Base-by-base conservation (phyloP, 2,888 invertebrate genomes). In the Stomorhina lunata region DNA sequence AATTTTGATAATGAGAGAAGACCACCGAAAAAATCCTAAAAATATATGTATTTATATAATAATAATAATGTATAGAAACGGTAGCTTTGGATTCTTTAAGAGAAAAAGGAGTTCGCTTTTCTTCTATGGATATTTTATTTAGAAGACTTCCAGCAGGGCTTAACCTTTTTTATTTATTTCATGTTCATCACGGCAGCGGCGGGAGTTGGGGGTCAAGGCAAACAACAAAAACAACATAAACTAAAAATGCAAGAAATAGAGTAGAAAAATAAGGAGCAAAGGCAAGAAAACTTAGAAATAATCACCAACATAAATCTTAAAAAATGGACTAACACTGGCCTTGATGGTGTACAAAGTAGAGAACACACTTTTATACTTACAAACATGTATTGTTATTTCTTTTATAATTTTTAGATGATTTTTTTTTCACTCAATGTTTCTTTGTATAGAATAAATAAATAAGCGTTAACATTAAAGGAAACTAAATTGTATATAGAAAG, bases 281-380 rank as follows among this genome's bases (percentile, higher is more conserved):
- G 57, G 65, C 65, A 68, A 75, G 78, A 59, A 87, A 87, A 87
- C 86, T 87, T 87, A 87, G 86, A 87, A 86, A 86, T 87, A 87
- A 87, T 87, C 87, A 87, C 87, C 87, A 85, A 86, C 86, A 87
- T 87, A 87, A 87, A 86, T 87, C 87, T 87, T 85, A 86, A 86
- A 86, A 86, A 79, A 75, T 76, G 75, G 75, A 66, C 69, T 66
- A 53, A 79, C 50, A 79, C 69, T 75, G 75, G 66, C 71, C 75
- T 69, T 71, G 72, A 78, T 73, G 72, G 63, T 69, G n/a, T n/a
- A n/a, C n/a, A n/a, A n/a, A n/a, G n/a, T n/a, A n/a, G n/a, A 32
- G 72, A 25, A 17, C 57, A 34, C 50, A 50, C 40, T 9, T 9
- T 20, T 9, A 53, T 20, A 59, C 43, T 55, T 29, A 43, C 68